Evolutionary conservation across 2,888 invertebrate species (phyloP).

Genomic region (Lithosia quadra): DNA sequence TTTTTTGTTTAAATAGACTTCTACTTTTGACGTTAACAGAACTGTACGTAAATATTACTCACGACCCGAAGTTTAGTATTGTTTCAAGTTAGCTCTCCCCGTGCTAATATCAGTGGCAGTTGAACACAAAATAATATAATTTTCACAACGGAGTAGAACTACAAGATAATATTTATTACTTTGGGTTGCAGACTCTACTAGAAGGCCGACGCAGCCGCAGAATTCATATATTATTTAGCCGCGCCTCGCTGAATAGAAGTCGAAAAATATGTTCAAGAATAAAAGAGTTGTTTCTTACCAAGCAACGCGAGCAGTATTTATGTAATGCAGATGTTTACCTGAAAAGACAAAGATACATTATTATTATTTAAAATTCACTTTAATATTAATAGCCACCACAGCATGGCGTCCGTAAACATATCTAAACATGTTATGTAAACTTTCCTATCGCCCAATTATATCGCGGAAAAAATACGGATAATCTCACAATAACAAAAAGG

Average conservation of each 20-base stretch:
- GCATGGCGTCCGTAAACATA: no score
- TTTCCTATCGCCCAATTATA: no score
- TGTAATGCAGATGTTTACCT: slow-evolving; percentile 5
- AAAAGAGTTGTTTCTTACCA: slow-evolving; percentile 3
- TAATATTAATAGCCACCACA: not conserved
- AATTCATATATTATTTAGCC: slow-evolving; percentile 9
- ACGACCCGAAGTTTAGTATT: no score
- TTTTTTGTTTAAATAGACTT: no score
- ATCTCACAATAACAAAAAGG: no score
- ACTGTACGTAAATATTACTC: not conserved
- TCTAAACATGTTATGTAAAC: no score
- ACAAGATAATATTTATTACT: not conserved
- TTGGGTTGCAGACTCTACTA: not conserved
- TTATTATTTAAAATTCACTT: not conserved
- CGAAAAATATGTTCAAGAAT: not conserved
- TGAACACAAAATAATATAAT: not conserved
- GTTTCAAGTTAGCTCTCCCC: not conserved
- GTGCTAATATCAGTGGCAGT: no score
- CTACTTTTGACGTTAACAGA: not conserved
- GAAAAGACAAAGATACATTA: not conserved
- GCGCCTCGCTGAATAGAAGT: not conserved
- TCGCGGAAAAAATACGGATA: no score
- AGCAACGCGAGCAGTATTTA: not conserved
- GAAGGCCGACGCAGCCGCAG: not conserved
- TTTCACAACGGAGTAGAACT: not conserved